phyloP scores from a whole-genome alignment of 2,113 vertebrate genomes.

The Sceloporus undulatus region DNA sequence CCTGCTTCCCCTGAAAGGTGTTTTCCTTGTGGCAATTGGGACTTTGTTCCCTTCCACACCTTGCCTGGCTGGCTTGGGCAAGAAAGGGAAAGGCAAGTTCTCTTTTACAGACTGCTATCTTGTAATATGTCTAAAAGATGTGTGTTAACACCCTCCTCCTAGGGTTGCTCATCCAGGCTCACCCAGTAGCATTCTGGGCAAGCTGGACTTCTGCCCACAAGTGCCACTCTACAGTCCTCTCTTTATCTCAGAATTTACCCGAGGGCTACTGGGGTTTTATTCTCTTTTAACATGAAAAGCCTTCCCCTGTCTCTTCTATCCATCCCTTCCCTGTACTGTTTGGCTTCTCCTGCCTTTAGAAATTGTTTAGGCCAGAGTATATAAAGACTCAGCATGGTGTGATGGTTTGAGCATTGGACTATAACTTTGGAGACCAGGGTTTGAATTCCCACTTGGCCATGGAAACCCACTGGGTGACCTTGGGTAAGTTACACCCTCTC shows the following conservation, averaged over 20 bases:
- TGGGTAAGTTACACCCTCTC: no score
- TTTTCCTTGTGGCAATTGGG: constrained; percentile 15
- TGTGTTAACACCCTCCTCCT: constrained; percentile 2
- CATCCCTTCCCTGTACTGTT: neutral
- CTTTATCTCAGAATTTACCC: neutral
- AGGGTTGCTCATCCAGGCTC: constrained; percentile 14
- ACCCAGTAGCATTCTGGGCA: constrained; percentile 4
- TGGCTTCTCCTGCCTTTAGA: neutral
- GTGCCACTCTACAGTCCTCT: neutral
- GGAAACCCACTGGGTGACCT: no score
- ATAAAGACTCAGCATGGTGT: neutral
- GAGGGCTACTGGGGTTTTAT: constrained; percentile 16
- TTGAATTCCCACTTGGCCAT: no score
- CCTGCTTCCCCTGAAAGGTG: neutral
- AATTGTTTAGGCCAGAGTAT: neutral
- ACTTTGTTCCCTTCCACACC: constrained; percentile 21
- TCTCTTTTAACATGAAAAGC: constrained; percentile 8
- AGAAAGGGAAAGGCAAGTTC: constrained; percentile 21
- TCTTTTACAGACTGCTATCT: constrained; percentile 12
- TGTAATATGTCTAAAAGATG: neutral
- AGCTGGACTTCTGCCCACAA: constrained; percentile 27
- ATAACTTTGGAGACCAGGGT: no score
- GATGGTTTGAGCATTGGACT: no score
- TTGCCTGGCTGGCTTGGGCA: constrained; percentile 35
- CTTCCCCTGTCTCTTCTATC: neutral